Evolutionary conservation across 2,113 vertebrate genomes (phyloP).

Genomic region (Noturus placidus): DNA sequence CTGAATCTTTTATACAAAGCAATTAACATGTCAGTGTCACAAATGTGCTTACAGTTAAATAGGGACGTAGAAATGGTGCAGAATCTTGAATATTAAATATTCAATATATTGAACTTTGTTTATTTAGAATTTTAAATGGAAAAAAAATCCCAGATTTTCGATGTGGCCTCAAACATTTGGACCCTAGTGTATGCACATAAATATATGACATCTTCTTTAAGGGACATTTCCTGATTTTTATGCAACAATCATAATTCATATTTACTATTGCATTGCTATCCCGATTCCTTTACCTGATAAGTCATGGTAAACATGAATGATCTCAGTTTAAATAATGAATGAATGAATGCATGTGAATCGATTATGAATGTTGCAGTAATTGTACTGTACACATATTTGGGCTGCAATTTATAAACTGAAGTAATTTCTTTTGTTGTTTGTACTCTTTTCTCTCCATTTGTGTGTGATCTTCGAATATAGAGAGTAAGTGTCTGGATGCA

Average conservation of each 20-base stretch:
- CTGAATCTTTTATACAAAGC: background rate
- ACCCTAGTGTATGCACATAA: background rate
- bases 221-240: background rate
- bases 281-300: background rate
- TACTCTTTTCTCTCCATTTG: conserved; percentile 19
- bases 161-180: background rate
- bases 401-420: conserved; percentile 14
- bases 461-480: conserved; percentile 39
- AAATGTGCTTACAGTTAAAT: background rate
- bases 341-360: background rate
- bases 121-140: background rate
- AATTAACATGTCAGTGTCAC: background rate
- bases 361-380: background rate
- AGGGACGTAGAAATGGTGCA: no score
- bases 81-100: background rate
- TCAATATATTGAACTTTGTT: background rate
- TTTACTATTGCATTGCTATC: background rate
- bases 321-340: background rate
- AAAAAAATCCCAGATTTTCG: background rate
- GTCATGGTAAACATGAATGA: background rate
- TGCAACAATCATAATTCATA: background rate
- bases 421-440: background rate
- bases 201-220: background rate
- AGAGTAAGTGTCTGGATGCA: conserved; percentile 52
- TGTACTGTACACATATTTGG: background rate